These are phyloP conservation scores for Hyposmocoma kahamanoa DNA, from an alignment of 1,140 invertebrate species.

Conservation along the genomic window DNA sequence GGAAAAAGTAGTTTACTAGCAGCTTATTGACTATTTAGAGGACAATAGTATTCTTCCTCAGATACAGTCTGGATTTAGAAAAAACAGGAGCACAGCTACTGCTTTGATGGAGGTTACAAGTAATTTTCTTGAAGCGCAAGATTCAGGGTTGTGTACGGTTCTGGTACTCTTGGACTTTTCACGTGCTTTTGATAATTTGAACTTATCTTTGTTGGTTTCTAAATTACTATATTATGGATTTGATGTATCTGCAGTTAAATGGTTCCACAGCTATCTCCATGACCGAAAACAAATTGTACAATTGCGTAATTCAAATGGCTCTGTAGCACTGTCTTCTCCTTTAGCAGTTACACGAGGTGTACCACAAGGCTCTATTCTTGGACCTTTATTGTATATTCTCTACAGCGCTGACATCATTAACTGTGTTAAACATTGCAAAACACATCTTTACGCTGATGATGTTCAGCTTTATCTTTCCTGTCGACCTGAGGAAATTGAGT, in stretches of 20 bases:
- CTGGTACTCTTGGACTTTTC: neutral
- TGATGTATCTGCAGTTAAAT: neutral
- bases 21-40: neutral
- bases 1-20: neutral
- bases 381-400: no score
- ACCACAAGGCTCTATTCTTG: slow-evolving; percentile 2
- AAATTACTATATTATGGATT: neutral
- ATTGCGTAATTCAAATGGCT: neutral
- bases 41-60: neutral
- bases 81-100: neutral
- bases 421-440: neutral
- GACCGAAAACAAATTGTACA: neutral
- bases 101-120: no score
- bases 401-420: neutral
- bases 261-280: neutral
- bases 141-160: neutral
- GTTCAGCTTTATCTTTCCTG: neutral
- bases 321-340: neutral
- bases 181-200: no score
- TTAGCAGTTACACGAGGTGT: neutral
- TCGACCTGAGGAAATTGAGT: neutral
- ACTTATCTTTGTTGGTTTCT: neutral
- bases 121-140: neutral
- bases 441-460: neutral
- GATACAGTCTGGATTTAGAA: neutral